Evolutionary conservation across 2,797 vertebrate genomes (phyloP), one percentile per base, ranked within the genome.

Genomic region (Mormyrus proboscirostris): DNA sequence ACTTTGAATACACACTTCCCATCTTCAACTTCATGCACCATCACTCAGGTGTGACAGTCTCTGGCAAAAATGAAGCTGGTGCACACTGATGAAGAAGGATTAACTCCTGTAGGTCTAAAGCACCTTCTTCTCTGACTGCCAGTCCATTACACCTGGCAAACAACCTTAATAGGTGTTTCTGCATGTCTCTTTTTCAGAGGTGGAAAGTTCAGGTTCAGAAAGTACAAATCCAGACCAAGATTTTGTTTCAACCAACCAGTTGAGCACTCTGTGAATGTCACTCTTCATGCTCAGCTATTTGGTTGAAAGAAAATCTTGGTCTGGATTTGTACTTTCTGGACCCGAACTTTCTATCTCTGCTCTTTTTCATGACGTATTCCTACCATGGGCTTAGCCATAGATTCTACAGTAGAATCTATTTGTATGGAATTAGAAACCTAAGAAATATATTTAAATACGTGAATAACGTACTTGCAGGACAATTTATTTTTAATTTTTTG

Each of bases 21-120:
- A 16, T 47, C 88, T 83, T 22, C 53, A 25, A 22, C 22, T 12
- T 19, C 25, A 16, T 9, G 29, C 10, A n/a, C 62, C 22, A 69
- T 86, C 49, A 91, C 88, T 91, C 92, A 94, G 92, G 92, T 94
- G 93, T 95, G 93, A 93, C 92, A 92, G 92, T 69, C 90, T 92
- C 22, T 51, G 53, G 84, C 14, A 47, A 33, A 91, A 93, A 62
- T 79, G 92, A 93, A 93, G 92, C 92, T 92, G 92, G 91, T 88
- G 93, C 90, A 94, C 92, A 94, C 94, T 94, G 29, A 94, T 93
- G 92, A 92, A 91, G 90, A 92, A 90, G 91, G 91, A 90, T 73
- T 73, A 41, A 16, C 22, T 57, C 1, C 25, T 25, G 59, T 19
- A 62, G 89, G 16, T 76, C 7, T 76, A 76, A 29, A 16, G 29